These are phyloP conservation scores for Cherax destructor DNA, from an alignment of 1,140 invertebrate species.

Conservation along the genomic window DNA sequence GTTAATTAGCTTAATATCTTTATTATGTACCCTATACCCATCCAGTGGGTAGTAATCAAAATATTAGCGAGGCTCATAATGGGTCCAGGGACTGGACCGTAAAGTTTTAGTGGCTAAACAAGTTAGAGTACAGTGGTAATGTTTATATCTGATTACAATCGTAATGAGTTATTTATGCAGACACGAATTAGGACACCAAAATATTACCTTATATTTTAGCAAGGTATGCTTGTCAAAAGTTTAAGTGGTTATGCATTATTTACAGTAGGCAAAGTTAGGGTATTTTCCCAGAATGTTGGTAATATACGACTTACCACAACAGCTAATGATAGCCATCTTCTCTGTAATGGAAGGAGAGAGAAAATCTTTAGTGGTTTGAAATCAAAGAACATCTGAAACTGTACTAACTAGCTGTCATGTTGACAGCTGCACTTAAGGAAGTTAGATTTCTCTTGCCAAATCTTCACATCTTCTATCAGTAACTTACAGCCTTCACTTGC, in stretches of 20 bases:
- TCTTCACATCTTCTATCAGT: slow-evolving; percentile 13
- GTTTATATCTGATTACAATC: no score
- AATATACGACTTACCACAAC: neutral
- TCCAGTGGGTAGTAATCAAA: no score
- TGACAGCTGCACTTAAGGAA: neutral
- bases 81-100: no score
- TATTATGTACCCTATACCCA: no score
- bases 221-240: neutral
- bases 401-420: neutral
- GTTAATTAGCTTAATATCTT: no score
- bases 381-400: slow-evolving; percentile 13
- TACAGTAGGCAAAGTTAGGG: neutral
- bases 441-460: slow-evolving; percentile 29
- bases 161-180: no score
- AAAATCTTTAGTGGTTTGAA: neutral
- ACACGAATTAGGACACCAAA: no score
- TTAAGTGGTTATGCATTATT: no score
- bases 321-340: neutral
- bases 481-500: slow-evolving; percentile 5
- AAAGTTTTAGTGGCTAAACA: no score
- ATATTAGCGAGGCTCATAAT: neutral
- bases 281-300: neutral
- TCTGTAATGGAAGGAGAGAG: neutral
- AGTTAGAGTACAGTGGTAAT: no score
- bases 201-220: neutral